Evolutionary conservation across 64 coral and sea anemone species (phyloP), one percentile per base, ranked within the genome.

Genomic region (Porites australiensis): DNA sequence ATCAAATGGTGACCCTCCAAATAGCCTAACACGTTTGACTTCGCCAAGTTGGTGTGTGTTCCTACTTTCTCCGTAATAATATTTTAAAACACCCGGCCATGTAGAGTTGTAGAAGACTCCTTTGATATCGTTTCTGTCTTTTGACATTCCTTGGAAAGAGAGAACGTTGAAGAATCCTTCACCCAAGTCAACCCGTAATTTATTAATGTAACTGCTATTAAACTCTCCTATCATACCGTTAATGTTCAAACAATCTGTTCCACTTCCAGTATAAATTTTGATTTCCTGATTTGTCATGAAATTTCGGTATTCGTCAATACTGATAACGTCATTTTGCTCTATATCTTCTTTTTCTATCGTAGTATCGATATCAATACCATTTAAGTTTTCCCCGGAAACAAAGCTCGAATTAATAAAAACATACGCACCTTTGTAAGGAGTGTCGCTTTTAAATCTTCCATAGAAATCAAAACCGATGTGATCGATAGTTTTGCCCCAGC

Each of bases 1-100:
- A 21, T 77, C 75, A 50, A 77, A 77, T 77, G 75, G 75, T 19
- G 75, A 77, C 14, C 75, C 75, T 13, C 10, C 3, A 77, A 77
- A 77, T 11, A 27, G 4, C 45, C 8, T 6, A 5, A 21, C 68
- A n/a, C 10, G 6, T 4, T 6, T 4, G 9, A 77, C 75, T 18
- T 4, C 52, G 4, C 75, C 75, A 47, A 77, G 75, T 12, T 23
- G 50, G 75, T 77, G 75, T n/a, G n/a, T n/a, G 16, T 13, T 77
- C 11, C 13, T 77, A 21, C 52, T 50, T 77, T 77, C 8, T 49
- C 75, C 75, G 46, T 77, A 47, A 15, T 50, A 77, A 53, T 9
- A 77, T 77, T 77, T 77, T 12, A 77, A 8, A 16, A 77, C 75
- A n/a, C 45, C 75, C 4, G 45, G 4, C 18, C 16, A 51, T 16